Evolutionary conservation across 2,113 vertebrate genomes (phyloP).

Genomic region (Campylomormyrus numenius): DNA sequence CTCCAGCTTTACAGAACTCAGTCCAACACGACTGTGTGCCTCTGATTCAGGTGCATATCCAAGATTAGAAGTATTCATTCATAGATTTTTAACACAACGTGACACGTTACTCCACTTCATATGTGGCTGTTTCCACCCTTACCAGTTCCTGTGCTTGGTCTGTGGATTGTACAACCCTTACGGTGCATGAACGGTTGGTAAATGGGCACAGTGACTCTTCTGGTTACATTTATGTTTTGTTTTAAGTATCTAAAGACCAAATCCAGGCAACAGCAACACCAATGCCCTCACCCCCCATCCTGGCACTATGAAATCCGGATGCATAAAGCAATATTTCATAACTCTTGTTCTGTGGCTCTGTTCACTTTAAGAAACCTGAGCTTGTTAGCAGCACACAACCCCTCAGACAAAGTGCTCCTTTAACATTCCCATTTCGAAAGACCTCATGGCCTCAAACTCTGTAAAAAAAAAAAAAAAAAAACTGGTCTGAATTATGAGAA

Average conservation of each 20-base stretch:
- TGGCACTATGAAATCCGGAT: not conserved
- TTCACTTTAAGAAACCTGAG: not conserved
- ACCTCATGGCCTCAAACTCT: not conserved
- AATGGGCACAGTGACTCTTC: not conserved
- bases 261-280: not conserved
- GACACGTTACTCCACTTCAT: not conserved
- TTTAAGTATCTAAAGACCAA: not conserved
- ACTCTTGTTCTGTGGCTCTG: not conserved
- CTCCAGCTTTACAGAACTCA: not conserved
- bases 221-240: not conserved
- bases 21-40: not conserved
- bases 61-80: not conserved
- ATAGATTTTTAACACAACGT: not conserved
- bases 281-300: not conserved
- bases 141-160: not conserved
- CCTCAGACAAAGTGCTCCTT: conserved; percentile 1
- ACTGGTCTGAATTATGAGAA: not conserved
- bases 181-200: not conserved
- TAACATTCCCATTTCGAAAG: not conserved
- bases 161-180: not conserved
- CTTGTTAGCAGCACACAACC: not conserved
- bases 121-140: not conserved
- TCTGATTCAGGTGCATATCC: not conserved
- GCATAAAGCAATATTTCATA: not conserved
- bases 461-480: not conserved